These are phyloP conservation scores for Poeciliopsis turneri DNA, from an alignment of 2,797 vertebrate species.

Conservation along the genomic window DNA sequence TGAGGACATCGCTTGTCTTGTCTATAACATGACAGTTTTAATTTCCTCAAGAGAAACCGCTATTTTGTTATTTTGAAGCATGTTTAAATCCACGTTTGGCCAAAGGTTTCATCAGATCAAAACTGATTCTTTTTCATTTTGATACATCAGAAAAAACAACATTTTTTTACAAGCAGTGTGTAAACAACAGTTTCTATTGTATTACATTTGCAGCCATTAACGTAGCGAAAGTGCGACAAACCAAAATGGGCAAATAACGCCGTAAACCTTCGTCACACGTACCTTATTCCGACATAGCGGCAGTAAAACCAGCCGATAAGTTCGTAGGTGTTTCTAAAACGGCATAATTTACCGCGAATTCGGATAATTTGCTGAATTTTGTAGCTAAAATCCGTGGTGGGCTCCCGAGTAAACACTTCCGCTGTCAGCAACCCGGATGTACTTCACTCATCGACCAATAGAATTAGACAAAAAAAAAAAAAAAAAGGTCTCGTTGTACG, in stretches of 20 bases:
- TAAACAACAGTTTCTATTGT: neutral
- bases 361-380: neutral
- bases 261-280: neutral
- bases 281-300: neutral
- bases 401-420: neutral
- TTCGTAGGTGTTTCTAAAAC: neutral
- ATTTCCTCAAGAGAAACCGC: neutral
- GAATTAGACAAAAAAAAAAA: neutral
- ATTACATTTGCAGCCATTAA: neutral
- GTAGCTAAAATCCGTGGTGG: neutral
- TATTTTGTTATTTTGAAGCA: neutral
- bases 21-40: neutral
- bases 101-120: neutral
- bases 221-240: neutral
- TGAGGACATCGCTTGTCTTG: neutral
- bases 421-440: neutral
- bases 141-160: neutral
- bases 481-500: neutral
- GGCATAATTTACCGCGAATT: neutral
- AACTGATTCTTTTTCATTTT: neutral
- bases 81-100: neutral
- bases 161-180: neutral
- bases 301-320: neutral
- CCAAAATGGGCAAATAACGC: neutral
- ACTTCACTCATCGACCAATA: neutral